Conservation (phyloP, 2,888 invertebrate genomes). For the Malthinus flaveolus region DNA sequence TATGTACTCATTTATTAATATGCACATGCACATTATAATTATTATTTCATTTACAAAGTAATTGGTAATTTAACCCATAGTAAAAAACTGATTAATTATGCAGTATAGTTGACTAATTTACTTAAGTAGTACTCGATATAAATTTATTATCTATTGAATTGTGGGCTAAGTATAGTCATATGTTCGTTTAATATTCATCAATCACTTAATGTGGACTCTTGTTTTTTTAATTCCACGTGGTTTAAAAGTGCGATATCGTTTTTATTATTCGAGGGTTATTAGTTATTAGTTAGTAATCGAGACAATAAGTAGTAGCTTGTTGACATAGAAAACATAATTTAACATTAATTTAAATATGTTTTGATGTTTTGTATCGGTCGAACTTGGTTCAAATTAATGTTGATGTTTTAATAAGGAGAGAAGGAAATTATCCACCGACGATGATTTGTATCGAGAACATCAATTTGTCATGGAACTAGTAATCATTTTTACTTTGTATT, state of each 20-base stretch:
- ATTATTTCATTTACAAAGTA: too few species aligned
- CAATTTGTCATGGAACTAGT: constrained; percentile 1
- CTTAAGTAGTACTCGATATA: neutral
- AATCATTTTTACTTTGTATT: constrained; percentile 1
- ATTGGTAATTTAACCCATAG: too few species aligned
- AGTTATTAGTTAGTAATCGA: neutral
- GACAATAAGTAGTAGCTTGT: constrained; percentile 1
- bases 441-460: neutral
- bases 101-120: neutral
- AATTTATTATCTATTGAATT: neutral
- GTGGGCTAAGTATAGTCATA: neutral
- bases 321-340: constrained; percentile 4
- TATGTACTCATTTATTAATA: too few species aligned
- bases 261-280: too few species aligned
- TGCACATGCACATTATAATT: too few species aligned
- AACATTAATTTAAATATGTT: constrained; percentile 1
- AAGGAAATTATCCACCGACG: neutral
- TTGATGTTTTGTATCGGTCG: neutral
- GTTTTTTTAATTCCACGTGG: neutral
- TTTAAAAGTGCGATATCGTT: neutral
- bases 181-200: neutral
- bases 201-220: neutral
- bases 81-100: too few species aligned
- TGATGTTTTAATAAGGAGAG: neutral
- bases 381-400: neutral